phyloP scores from a whole-genome alignment of 2,797 vertebrate species.

The Chloroceryle inda region DNA sequence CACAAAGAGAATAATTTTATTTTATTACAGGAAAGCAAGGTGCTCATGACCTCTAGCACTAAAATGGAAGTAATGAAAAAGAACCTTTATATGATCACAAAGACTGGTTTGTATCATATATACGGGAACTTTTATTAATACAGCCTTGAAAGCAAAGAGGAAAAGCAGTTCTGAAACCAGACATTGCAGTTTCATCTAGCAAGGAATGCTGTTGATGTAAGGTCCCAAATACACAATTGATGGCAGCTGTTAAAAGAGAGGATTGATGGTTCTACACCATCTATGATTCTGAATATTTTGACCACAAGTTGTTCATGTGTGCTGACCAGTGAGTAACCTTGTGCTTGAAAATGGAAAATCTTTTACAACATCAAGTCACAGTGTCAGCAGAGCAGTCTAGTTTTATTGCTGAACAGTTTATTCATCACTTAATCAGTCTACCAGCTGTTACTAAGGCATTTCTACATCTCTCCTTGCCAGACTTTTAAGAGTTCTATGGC shows the following conservation, averaged over 20 bases:
- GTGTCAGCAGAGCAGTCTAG: not conserved
- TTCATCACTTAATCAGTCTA: not conserved
- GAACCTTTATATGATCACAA: not conserved
- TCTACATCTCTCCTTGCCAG: not conserved
- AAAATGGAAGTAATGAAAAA: not conserved
- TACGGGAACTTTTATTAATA: not conserved
- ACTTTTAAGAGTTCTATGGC: not conserved
- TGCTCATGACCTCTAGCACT: not conserved
- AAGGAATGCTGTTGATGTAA: not conserved
- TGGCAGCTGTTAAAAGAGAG: not conserved
- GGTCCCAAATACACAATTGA: not conserved
- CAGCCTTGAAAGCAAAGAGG: not conserved
- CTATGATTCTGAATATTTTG: not conserved
- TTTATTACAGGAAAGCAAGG: not conserved
- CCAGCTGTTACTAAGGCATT: not conserved
- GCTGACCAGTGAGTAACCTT: not conserved
- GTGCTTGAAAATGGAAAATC: not conserved
- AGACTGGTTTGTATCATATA: not conserved
- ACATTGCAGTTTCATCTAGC: not conserved
- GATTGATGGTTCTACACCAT: not conserved
- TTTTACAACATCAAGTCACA: not conserved
- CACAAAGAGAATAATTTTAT: not conserved
- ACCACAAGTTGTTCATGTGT: not conserved
- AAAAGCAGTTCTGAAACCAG: not conserved
- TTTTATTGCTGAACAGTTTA: not conserved